Evolutionary conservation across 2,797 vertebrate species (phyloP), one percentile per base, ranked within the genome.

Genomic region (Alectoris magna): DNA sequence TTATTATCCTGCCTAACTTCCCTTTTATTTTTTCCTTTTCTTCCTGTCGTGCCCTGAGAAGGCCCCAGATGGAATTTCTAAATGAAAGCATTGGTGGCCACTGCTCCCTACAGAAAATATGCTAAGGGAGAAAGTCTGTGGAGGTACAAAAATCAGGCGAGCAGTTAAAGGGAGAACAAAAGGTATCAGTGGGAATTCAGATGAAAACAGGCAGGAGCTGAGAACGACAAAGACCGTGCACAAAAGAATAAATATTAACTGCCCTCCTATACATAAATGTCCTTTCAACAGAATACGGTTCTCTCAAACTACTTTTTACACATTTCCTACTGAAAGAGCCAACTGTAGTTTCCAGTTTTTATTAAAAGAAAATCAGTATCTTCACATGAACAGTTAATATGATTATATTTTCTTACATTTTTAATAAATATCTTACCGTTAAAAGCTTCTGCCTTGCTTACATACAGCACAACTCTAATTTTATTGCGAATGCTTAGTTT

Each of bases 201-300:
- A 94, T 95, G 71, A 91, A 93, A 95, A 94, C 78, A 72, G 82
- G 58, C 75, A 94, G 81, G 58, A 94, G 66, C 79, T 49, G 55
- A 80, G 46, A 77, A 89, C 87, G 89, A 89, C 59, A 95, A 91
- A 89, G 84, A 72, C 34, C 38, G 46, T 3, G 31, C 72, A 87
- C 90, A 71, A 92, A 95, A 95, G 78, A 96, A 87, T 84, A 91
- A 94, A 95, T 92, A 94, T 91, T 92, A 95, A 91, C 88, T 95
- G 87, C 73, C 91, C 88, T 96, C 63, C 59, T 80, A 69, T 53
- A 84, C 46, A n/a, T 59, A 80, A 17, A 49, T 77, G 69, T 29
- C 78, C 66, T 92, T 91, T 86, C 36, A 93, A 69, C 46, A 85
- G 72, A 83, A 59, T 68, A 34, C 26, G 49, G 66, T 87, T 60